Conservation (phyloP, 1,140 invertebrate genomes). For the Lepidotrigona ventralis region DNA sequence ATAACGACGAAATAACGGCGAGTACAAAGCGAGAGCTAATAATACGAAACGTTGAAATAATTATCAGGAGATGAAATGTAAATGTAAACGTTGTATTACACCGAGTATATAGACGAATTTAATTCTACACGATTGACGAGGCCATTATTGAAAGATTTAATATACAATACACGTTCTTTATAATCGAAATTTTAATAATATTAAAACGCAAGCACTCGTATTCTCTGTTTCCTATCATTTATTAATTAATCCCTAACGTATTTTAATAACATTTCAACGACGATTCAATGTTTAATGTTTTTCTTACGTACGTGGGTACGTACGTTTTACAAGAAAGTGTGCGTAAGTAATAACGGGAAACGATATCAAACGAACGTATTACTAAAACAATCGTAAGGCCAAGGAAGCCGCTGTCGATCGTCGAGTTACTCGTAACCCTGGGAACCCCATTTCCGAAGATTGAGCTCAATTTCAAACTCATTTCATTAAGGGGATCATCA, state of each 20-base stretch:
- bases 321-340: neutral
- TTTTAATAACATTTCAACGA: neutral
- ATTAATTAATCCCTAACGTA: neutral
- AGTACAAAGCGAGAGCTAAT: neutral
- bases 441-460: neutral
- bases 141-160: neutral
- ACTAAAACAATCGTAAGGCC: constrained; percentile 11
- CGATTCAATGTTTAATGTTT: neutral
- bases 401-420: too few species aligned
- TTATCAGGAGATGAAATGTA: neutral
- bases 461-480: constrained; percentile 59
- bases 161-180: neutral
- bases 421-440: neutral
- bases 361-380: neutral
- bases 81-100: neutral
- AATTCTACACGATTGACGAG: neutral
- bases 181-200: neutral
- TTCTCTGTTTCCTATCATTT: neutral
- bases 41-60: neutral
- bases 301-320: too few species aligned
- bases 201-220: neutral
- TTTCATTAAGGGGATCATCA: constrained; percentile 59
- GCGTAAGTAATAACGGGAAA: neutral
- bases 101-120: neutral
- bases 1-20: neutral